A percentile compares a stretch with the other conserved stretches of the same genome.
Evolutionary conservation across 2,113 vertebrate species (phyloP).

Genomic region (Gymnocephalus cernua): DNA sequence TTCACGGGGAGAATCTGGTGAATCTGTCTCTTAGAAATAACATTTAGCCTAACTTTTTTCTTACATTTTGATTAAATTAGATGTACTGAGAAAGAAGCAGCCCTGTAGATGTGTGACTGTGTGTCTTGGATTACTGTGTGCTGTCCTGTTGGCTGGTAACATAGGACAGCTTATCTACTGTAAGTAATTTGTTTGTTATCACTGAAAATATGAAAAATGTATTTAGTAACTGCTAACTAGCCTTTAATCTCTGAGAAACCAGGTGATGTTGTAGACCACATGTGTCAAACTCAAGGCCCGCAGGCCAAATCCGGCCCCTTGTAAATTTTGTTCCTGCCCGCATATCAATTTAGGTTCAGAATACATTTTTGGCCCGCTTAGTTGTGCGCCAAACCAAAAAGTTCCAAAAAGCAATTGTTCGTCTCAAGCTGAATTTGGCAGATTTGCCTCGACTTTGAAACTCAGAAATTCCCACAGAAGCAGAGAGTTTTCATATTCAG

Average conservation of each 20-base stretch:
- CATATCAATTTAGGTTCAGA: too few relatives aligned
- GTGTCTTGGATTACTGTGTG: constrained; percentile 47
- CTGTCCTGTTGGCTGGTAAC: constrained; percentile 51
- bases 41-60: not conserved
- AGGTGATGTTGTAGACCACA: not conserved
- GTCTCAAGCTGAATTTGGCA: too few relatives aligned
- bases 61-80: not conserved
- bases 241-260: not conserved
- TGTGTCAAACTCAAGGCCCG: too few relatives aligned
- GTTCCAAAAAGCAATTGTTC: too few relatives aligned
- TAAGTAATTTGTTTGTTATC: constrained; percentile 22
- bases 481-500: too few relatives aligned
- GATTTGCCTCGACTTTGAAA: too few relatives aligned
- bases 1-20: not conserved
- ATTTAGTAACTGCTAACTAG: not conserved
- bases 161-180: constrained; percentile 55
- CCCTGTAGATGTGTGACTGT: not conserved
- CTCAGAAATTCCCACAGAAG: too few relatives aligned
- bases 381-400: too few relatives aligned
- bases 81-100: constrained; percentile 5
- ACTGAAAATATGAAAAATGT: not conserved
- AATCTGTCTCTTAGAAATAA: not conserved
- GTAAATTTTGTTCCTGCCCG: too few relatives aligned
- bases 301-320: too few relatives aligned
- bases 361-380: too few relatives aligned